These are phyloP conservation scores for Idaea dimidiata DNA, from an alignment of 2,888 invertebrate species.

Conservation along the genomic window DNA sequence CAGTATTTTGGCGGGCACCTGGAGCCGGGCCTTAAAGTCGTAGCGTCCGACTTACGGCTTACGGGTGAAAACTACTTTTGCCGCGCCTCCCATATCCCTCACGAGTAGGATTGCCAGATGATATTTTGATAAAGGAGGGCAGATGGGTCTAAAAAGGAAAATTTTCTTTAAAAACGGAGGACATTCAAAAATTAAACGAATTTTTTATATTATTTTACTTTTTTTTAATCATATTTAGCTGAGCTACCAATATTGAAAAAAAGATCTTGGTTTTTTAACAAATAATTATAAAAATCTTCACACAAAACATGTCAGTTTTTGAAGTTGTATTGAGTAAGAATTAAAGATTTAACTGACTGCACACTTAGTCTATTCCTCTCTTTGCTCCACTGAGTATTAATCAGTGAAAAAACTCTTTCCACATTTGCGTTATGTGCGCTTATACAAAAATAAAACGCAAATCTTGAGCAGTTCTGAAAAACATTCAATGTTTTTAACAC, in stretches of 20 bases:
- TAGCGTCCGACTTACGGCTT: too few species aligned
- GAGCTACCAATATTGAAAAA: conserved; percentile 19
- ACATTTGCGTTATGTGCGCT: conserved; percentile 8
- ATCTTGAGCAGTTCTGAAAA: conserved; percentile 11
- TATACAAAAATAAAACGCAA: conserved; percentile 11
- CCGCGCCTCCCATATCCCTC: too few species aligned
- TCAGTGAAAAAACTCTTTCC: conserved; percentile 20
- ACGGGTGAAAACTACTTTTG: too few species aligned
- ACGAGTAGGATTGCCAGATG: conserved; percentile 16
- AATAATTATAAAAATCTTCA: conserved; percentile 19
- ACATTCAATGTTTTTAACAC: conserved; percentile 11
- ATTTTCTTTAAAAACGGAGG: conserved; percentile 19
- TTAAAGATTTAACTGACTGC: conserved; percentile 17
- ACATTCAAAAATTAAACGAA: conserved; percentile 14
- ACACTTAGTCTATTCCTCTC: conserved; percentile 20
- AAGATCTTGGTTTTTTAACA: conserved; percentile 22
- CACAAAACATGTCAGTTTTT: conserved; percentile 21
- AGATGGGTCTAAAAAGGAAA: conserved; percentile 23
- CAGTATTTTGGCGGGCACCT: too few species aligned
- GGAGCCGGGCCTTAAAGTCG: too few species aligned
- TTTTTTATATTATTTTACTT: conserved; percentile 16
- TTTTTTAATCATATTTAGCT: conserved; percentile 20
- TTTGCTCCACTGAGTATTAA: conserved; percentile 20
- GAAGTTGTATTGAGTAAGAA: conserved; percentile 14
- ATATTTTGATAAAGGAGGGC: conserved; percentile 19